A percentile compares a stretch with the other conserved stretches of the same genome.
Evolutionary conservation across 2,113 vertebrate species (phyloP).

Genomic region (Ranitomeya imitator): DNA sequence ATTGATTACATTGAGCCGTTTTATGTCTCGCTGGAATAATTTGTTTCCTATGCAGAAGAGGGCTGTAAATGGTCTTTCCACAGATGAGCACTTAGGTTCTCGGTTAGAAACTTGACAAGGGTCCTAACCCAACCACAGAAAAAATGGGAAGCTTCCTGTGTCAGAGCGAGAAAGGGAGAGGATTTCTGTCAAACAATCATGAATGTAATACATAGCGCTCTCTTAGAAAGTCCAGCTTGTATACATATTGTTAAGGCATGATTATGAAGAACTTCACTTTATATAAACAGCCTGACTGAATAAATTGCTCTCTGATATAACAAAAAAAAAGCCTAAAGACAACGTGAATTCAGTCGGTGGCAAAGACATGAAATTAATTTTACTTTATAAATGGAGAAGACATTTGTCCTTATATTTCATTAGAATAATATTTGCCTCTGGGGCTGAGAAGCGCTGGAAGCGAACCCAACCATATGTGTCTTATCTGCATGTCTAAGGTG

Average conservation of each 20-base stretch:
- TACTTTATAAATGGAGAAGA: constrained; percentile 84
- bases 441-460: constrained; percentile 56
- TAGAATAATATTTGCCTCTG: constrained; percentile 85
- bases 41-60: constrained; percentile 87
- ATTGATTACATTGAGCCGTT: constrained; percentile 85
- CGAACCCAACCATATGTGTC: constrained; percentile 22
- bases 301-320: constrained; percentile 89
- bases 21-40: constrained; percentile 88
- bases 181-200: constrained; percentile 97
- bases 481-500: constrained; percentile 15
- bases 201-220: constrained; percentile 91
- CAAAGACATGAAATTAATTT: constrained; percentile 78
- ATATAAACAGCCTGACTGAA: constrained; percentile 90
- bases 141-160: constrained; percentile 92
- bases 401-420: constrained; percentile 75
- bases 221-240: constrained; percentile 91
- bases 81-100: constrained; percentile 91
- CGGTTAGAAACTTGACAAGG: constrained; percentile 83
- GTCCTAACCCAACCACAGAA: constrained; percentile 86
- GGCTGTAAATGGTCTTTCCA: constrained; percentile 93
- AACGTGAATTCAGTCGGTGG: constrained; percentile 79
- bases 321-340: constrained; percentile 80
- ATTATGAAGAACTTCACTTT: constrained; percentile 90
- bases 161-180: constrained; percentile 86
- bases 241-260: constrained; percentile 90